A percentile compares a stretch with the other conserved stretches of the same genome.
phyloP scores from a whole-genome alignment of 1,140 invertebrate species.

The Caenorhabditis remanei region DNA sequence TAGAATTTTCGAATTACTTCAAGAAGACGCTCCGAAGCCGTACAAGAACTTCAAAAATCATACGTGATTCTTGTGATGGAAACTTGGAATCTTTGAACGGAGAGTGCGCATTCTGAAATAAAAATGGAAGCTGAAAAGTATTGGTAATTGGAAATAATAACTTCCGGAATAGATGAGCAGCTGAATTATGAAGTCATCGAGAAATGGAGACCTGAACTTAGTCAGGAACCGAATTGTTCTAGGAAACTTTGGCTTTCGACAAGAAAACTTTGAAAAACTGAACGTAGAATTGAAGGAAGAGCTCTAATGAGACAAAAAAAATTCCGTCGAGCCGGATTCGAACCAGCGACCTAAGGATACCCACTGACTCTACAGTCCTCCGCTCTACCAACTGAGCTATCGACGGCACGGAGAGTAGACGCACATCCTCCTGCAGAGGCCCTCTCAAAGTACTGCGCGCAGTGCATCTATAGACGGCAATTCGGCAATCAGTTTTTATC shows the following conservation, averaged over 20 bases:
- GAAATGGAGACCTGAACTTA: background rate
- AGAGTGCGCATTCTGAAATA: background rate
- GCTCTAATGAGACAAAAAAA: too few relatives aligned
- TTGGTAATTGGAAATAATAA: background rate
- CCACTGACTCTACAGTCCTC: slow-evolving; percentile 66
- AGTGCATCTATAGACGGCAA: too few relatives aligned
- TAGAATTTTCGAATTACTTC: too few relatives aligned
- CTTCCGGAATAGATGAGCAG: background rate
- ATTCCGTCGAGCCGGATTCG: slow-evolving; percentile 69
- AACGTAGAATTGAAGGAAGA: too few relatives aligned
- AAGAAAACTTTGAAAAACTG: too few relatives aligned
- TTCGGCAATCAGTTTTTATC: too few relatives aligned
- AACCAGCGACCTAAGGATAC: slow-evolving; percentile 72
- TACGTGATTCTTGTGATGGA: background rate
- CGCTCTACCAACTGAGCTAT: slow-evolving; percentile 70
- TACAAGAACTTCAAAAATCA: slow-evolving; percentile 21
- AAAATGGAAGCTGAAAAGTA: background rate
- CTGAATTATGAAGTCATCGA: background rate
- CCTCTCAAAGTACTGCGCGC: too few relatives aligned
- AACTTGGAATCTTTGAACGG: background rate
- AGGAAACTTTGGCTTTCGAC: background rate
- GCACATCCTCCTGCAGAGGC: too few relatives aligned
- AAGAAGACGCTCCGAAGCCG: background rate
- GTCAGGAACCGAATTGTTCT: background rate
- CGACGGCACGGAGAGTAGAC: background rate